Percentiles rank a stretch among this genome's conserved stretches.
phyloP scores from a whole-genome alignment of 2,888 invertebrate species.

The Atherix ibis region DNA sequence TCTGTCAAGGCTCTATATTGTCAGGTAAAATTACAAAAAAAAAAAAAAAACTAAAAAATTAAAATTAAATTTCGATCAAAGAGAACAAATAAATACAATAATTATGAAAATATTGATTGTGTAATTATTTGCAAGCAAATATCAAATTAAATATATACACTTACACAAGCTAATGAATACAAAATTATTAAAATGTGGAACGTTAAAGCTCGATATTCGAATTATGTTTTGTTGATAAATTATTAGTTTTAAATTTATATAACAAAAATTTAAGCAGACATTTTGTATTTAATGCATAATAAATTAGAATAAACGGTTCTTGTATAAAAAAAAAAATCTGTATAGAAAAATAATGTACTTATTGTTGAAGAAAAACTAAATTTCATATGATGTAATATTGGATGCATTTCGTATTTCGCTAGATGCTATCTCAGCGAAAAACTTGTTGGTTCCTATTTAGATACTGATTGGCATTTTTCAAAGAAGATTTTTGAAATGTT shows the following conservation, averaged over 20 bases:
- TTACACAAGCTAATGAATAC: too few species aligned
- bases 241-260: too few species aligned
- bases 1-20: slow-evolving; percentile 31
- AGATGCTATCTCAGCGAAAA: slow-evolving; percentile 1
- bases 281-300: too few species aligned
- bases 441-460: slow-evolving; percentile 5
- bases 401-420: slow-evolving; percentile 8
- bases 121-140: too few species aligned
- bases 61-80: slow-evolving; percentile 6
- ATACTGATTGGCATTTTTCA: slow-evolving; percentile 7
- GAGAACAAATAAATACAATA: too few species aligned
- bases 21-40: slow-evolving; percentile 27
- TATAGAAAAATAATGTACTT: slow-evolving; percentile 3
- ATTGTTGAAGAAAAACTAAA: slow-evolving; percentile 3
- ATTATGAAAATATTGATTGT: too few species aligned
- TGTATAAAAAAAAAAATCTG: slow-evolving; percentile 6
- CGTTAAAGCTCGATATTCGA: too few species aligned
- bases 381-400: slow-evolving; percentile 7
- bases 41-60: slow-evolving; percentile 8
- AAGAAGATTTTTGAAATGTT: slow-evolving; percentile 1
- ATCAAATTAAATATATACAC: too few species aligned
- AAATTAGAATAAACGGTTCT: too few species aligned
- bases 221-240: too few species aligned
- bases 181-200: too few species aligned
- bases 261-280: too few species aligned